These are phyloP conservation scores for Mus spicilegus DNA, from an alignment of 2,113 vertebrate species.

Conservation along the genomic window DNA sequence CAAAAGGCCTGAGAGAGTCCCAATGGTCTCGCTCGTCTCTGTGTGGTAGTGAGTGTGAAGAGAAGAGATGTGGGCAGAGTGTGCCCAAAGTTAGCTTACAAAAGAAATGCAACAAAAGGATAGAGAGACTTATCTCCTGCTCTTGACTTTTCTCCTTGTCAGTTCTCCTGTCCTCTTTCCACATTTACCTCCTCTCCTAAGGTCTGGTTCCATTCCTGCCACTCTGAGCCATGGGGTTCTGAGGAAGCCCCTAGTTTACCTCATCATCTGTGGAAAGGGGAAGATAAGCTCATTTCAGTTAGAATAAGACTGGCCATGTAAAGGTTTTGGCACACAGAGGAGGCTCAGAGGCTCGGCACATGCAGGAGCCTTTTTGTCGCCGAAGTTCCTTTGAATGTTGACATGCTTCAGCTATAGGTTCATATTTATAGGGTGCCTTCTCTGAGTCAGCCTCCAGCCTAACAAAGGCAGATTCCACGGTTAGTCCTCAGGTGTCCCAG, in stretches of 20 bases:
- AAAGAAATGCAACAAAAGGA: too few relatives aligned
- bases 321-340: neutral
- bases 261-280: neutral
- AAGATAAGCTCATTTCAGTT: accelerated
- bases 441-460: neutral
- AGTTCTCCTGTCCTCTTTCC: neutral
- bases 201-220: neutral
- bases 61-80: neutral
- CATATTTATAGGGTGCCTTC: neutral
- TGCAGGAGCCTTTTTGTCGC: neutral
- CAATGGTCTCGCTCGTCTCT: neutral
- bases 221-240: neutral
- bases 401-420: neutral
- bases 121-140: neutral
- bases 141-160: neutral
- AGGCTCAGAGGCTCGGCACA: neutral
- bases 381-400: neutral
- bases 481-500: neutral
- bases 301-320: neutral
- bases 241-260: neutral
- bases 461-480: neutral
- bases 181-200: neutral
- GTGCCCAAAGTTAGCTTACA: neutral
- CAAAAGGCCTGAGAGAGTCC: neutral
- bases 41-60: neutral